phyloP scores from a whole-genome alignment of 1,140 invertebrate genomes.

The Tribolium madens region DNA sequence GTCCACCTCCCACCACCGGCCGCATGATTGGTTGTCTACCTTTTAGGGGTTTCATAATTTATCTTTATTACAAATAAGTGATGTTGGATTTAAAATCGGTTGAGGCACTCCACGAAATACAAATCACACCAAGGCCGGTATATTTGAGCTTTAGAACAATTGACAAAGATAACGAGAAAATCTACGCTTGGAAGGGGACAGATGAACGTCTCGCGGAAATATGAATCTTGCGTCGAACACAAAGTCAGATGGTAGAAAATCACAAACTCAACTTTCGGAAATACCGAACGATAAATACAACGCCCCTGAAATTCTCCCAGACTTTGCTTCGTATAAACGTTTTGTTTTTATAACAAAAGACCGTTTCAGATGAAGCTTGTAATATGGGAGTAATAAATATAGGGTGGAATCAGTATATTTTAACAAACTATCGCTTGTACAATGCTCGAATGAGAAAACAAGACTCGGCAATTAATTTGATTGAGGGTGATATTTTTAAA shows the following conservation, averaged over 20 bases:
- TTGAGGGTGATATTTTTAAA: too few species aligned
- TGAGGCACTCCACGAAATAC: slow-evolving; percentile 22
- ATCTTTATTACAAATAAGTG: slow-evolving; percentile 35
- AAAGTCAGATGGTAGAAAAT: slow-evolving; percentile 45
- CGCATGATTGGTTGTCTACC: background rate
- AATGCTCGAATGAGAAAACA: too few species aligned
- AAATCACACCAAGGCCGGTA: slow-evolving; percentile 31
- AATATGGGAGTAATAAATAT: slow-evolving; percentile 29
- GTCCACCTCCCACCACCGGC: background rate
- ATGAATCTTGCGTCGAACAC: slow-evolving; percentile 44
- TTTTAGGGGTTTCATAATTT: background rate
- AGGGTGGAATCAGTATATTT: background rate
- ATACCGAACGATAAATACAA: slow-evolving; percentile 41
- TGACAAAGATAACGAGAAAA: slow-evolving; percentile 46
- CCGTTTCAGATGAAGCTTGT: slow-evolving; percentile 16
- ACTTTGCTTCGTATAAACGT: slow-evolving; percentile 27
- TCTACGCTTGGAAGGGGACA: slow-evolving; percentile 42
- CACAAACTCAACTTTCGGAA: slow-evolving; percentile 40
- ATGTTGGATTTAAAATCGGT: slow-evolving; percentile 31
- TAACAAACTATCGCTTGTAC: background rate
- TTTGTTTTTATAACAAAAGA: slow-evolving; percentile 45
- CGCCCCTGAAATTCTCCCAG: slow-evolving; percentile 32
- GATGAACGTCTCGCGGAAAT: slow-evolving; percentile 43
- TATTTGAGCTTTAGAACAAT: slow-evolving; percentile 43
- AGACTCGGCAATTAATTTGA: too few species aligned